Conservation (phyloP, 2,113 vertebrate species). For the Geococcyx californianus region DNA sequence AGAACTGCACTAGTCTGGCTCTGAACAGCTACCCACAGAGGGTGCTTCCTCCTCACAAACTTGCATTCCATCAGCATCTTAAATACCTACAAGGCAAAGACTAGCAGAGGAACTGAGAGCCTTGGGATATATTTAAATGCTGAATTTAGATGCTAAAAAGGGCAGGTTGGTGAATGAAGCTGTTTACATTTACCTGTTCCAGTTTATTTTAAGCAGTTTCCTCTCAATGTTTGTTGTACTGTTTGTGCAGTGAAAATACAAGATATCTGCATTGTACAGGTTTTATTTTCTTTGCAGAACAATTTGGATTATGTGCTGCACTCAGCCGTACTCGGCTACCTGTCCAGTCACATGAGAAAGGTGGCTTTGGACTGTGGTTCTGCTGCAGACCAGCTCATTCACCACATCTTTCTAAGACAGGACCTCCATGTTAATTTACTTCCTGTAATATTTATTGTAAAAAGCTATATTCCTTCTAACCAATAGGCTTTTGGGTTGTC, state of each 20-base stretch:
- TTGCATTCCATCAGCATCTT: neutral
- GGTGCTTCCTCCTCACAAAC: neutral
- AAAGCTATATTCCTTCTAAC: neutral
- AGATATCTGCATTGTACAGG: neutral
- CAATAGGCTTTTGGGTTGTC: neutral
- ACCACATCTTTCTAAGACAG: neutral
- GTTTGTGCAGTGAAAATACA: neutral
- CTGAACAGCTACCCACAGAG: neutral
- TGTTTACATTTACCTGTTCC: neutral
- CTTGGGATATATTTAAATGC: neutral
- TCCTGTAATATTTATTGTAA: neutral
- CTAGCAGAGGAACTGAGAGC: neutral
- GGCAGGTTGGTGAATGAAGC: neutral
- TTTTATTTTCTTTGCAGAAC: neutral
- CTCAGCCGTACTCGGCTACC: rapidly evolving
- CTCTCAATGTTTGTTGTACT: neutral
- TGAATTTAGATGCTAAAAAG: neutral
- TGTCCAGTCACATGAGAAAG: rapidly evolving
- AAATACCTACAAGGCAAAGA: neutral
- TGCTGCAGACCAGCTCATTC: neutral
- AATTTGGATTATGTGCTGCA: neutral
- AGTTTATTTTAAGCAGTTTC: neutral
- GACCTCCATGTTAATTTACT: neutral
- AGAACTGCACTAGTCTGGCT: neutral
- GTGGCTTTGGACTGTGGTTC: neutral